Conservation (phyloP, 2,797 vertebrate genomes). For the Siniperca undulata region DNA sequence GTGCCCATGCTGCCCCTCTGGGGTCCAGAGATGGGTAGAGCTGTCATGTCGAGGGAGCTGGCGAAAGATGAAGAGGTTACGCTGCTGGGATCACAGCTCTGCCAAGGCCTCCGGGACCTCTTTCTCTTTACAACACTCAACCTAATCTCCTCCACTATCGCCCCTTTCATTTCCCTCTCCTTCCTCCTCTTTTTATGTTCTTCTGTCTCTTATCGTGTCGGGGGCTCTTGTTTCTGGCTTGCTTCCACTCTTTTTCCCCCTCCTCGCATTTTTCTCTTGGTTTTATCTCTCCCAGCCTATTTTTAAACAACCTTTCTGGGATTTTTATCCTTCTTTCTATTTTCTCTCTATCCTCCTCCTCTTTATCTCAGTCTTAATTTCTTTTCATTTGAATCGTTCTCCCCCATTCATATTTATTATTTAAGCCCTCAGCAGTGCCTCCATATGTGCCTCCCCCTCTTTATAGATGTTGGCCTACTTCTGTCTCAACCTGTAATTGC, state of each 20-base stretch:
- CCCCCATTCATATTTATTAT: constrained; percentile 75
- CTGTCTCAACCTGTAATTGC: constrained; percentile 74
- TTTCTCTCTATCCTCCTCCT: constrained; percentile 30
- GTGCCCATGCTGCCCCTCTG: constrained; percentile 53
- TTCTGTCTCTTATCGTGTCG: constrained; percentile 58
- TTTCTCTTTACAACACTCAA: constrained; percentile 65
- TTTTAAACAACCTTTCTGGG: constrained; percentile 42
- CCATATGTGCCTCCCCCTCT: constrained; percentile 61
- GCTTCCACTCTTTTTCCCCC: constrained; percentile 17
- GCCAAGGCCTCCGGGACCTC: constrained; percentile 64
- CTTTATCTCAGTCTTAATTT: constrained; percentile 59
- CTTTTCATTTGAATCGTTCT: constrained; percentile 64
- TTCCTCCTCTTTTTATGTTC: constrained; percentile 58
- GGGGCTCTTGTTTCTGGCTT: constrained; percentile 49
- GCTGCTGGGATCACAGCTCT: constrained; percentile 69
- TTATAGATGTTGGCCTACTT: constrained; percentile 76
- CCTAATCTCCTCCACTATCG: constrained; percentile 61
- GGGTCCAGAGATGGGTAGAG: constrained; percentile 62
- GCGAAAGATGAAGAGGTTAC: constrained; percentile 75
- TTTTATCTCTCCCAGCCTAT: constrained; percentile 46
- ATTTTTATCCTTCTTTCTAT: constrained; percentile 43
- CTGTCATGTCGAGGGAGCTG: constrained; percentile 74
- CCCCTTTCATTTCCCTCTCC: constrained; percentile 56
- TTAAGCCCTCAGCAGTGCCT: constrained; percentile 69
- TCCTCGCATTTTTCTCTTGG: constrained; percentile 10